Evolutionary conservation across 2,888 invertebrate species (phyloP).

Genomic region (Cataglyphis rosenhaueri): DNA sequence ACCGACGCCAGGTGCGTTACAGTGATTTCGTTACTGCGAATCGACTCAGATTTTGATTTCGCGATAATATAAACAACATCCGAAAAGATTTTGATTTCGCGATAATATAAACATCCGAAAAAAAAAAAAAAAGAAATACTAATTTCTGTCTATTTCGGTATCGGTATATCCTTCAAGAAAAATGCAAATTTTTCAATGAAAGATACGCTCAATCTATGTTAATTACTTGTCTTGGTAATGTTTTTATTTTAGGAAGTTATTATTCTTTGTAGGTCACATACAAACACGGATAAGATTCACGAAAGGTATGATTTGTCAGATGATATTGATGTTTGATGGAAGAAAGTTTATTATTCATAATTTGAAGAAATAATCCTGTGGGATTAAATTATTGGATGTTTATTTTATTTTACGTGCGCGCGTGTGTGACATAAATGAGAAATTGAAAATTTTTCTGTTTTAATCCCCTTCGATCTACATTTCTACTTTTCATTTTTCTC

Average conservation of each 20-base stretch:
- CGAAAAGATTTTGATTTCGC: background rate
- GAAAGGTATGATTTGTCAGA: background rate
- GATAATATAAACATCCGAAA: background rate
- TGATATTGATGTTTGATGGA: background rate
- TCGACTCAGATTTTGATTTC: background rate
- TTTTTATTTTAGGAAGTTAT: background rate
- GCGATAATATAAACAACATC: background rate
- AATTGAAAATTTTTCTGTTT: background rate
- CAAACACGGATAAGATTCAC: background rate
- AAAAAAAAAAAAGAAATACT: slow-evolving; percentile 16
- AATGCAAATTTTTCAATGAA: background rate
- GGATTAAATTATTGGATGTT: background rate
- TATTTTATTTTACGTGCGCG: background rate
- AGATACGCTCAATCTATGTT: background rate
- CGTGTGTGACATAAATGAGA: background rate
- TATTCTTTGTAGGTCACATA: background rate
- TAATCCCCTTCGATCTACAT: background rate
- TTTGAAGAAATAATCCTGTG: background rate
- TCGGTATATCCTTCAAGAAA: background rate
- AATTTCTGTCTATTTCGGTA: background rate
- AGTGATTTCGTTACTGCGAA: slow-evolving; percentile 60
- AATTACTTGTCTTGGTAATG: background rate
- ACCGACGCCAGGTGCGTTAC: slow-evolving; percentile 94
- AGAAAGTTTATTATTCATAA: background rate
- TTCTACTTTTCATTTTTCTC: background rate